phyloP scores from a whole-genome alignment of 1,140 invertebrate genomes.

The Drosophila sturtevanti region DNA sequence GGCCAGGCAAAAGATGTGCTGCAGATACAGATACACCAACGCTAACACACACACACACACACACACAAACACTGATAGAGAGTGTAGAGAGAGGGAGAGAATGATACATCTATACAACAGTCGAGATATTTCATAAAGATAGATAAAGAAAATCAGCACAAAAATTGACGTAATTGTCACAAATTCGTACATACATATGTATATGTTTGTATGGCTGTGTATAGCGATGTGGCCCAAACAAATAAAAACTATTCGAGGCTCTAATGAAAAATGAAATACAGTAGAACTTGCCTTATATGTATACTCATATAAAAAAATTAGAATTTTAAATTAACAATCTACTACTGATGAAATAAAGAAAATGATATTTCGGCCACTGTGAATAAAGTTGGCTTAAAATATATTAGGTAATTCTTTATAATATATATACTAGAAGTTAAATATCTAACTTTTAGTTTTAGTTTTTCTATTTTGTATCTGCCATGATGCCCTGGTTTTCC shows the following conservation, averaged over 20 bases:
- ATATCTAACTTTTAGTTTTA: not conserved
- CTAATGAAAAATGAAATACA: constrained; percentile 21
- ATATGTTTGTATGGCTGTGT: too few relatives aligned
- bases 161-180: constrained; percentile 79
- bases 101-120: constrained; percentile 16
- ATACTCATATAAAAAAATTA: constrained; percentile 5
- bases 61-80: constrained; percentile 6
- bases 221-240: constrained; percentile 5
- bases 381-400: too few relatives aligned
- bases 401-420: too few relatives aligned
- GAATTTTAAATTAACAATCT: too few relatives aligned
- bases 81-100: not conserved
- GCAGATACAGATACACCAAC: constrained; percentile 50
- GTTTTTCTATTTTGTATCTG: constrained; percentile 25
- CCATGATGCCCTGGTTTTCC: not conserved
- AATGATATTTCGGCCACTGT: too few relatives aligned
- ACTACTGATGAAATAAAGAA: too few relatives aligned
- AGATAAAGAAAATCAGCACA: constrained; percentile 64
- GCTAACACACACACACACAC: constrained; percentile 11
- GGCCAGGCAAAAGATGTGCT: constrained; percentile 66
- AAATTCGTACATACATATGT: too few relatives aligned
- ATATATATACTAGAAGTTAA: too few relatives aligned
- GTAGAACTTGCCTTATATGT: not conserved
- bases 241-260: constrained; percentile 17
- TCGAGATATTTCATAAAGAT: constrained; percentile 30